Evolutionary conservation across 2,113 vertebrate genomes (phyloP).

Genomic region (Gymnobelideus leadbeateri): DNA sequence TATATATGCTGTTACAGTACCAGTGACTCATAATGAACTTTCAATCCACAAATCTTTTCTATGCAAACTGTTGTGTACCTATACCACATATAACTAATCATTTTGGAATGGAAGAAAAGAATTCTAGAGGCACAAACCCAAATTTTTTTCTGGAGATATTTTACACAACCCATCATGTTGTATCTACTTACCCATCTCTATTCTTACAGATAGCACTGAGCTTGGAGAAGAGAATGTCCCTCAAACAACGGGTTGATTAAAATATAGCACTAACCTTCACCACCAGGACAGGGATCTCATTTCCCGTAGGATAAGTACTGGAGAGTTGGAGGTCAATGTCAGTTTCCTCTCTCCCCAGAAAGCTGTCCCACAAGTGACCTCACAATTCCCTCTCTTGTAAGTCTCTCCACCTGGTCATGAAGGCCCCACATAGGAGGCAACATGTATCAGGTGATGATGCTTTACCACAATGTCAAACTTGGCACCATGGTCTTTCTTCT

Average conservation of each 20-base stretch:
- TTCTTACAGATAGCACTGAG: not conserved
- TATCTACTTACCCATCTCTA: not conserved
- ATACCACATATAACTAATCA: not conserved
- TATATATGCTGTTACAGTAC: not conserved
- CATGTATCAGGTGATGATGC: not conserved
- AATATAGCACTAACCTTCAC: not conserved
- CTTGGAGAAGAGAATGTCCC: not conserved
- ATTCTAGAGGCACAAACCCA: not conserved
- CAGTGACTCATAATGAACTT: not conserved
- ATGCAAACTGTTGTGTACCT: not conserved
- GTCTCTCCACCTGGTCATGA: not conserved
- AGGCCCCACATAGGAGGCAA: not conserved
- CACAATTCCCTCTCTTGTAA: slow-evolving; percentile 56
- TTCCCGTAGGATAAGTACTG: not conserved
- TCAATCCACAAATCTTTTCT: not conserved
- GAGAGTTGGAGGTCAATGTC: not conserved
- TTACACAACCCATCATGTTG: not conserved
- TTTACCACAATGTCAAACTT: not conserved
- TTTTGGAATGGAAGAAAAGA: not conserved
- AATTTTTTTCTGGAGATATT: not conserved
- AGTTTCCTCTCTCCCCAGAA: not conserved
- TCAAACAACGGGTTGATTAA: not conserved
- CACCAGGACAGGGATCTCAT: not conserved
- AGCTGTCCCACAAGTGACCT: slow-evolving; percentile 59
- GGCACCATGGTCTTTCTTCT: not conserved